These are phyloP conservation scores for Selenia dentaria DNA, from an alignment of 2,888 invertebrate genomes.

Conservation along the genomic window DNA sequence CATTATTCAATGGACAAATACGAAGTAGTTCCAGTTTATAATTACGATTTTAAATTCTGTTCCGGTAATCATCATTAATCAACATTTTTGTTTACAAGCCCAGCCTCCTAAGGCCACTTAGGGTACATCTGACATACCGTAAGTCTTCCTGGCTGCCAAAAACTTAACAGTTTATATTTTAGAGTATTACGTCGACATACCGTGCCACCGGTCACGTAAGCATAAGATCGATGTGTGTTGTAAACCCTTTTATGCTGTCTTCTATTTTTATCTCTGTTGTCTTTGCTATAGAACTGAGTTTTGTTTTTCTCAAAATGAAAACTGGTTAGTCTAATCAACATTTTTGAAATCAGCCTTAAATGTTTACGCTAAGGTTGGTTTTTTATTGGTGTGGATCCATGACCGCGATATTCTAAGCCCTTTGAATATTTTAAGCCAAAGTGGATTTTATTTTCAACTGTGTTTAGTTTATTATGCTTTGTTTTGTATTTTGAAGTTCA, in stretches of 20 bases:
- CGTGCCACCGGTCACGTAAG: constrained; percentile 36
- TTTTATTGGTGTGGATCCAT: neutral
- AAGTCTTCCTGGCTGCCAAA: constrained; percentile 24
- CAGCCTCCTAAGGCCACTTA: constrained; percentile 16
- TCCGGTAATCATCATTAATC: neutral
- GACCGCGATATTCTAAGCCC: constrained; percentile 16
- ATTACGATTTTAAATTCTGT: neutral
- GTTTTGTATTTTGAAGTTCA: neutral
- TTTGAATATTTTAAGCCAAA: neutral
- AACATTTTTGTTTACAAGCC: constrained; percentile 7
- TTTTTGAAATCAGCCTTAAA: neutral
- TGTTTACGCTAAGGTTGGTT: neutral
- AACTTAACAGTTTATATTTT: constrained; percentile 17
- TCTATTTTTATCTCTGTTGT: constrained; percentile 16
- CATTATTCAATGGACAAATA: neutral
- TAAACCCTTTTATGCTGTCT: constrained; percentile 13
- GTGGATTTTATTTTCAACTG: too few species aligned
- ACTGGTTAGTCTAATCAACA: neutral
- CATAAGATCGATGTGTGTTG: constrained; percentile 11
- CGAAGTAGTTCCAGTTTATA: neutral
- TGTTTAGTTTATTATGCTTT: constrained; percentile 3
- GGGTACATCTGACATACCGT: constrained; percentile 2
- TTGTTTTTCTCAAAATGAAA: constrained; percentile 1
- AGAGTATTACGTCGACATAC: constrained; percentile 12
- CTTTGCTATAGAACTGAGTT: constrained; percentile 1